These are phyloP conservation scores for Hippocampus comes DNA, from an alignment of 2,113 vertebrate genomes.

Conservation along the genomic window DNA sequence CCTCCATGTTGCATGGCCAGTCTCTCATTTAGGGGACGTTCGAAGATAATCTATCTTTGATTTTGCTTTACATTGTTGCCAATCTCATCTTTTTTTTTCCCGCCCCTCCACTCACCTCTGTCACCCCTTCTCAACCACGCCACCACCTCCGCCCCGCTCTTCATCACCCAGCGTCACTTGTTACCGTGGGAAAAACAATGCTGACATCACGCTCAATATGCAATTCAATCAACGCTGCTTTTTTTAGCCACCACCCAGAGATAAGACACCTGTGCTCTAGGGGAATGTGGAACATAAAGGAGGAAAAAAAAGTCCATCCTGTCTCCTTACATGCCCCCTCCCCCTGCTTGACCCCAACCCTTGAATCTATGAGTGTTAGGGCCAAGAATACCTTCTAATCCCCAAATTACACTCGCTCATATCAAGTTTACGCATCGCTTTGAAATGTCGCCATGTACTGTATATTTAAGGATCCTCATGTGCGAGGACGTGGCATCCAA, in stretches of 20 bases:
- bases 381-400: background rate
- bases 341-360: too few relatives aligned
- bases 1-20: background rate
- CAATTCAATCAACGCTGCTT: conserved; percentile 51
- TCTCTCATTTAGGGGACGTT: conserved; percentile 11
- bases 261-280: background rate
- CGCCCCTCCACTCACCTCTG: conserved; percentile 3
- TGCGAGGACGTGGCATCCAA: background rate
- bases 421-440: background rate
- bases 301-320: too few relatives aligned
- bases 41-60: conserved; percentile 7
- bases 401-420: background rate
- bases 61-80: conserved; percentile 18
- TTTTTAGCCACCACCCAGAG: conserved; percentile 51
- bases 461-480: background rate
- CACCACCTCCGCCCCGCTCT: background rate
- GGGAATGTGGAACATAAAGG: too few relatives aligned
- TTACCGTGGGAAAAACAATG: conserved; percentile 58
- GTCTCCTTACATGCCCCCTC: too few relatives aligned
- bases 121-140: background rate
- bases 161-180: conserved; percentile 47
- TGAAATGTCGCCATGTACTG: background rate
- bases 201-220: conserved; percentile 67
- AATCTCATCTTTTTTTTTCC: background rate
- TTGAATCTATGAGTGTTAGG: background rate